phyloP scores from a whole-genome alignment of 2,888 invertebrate species.

The Odontothrips loti region DNA sequence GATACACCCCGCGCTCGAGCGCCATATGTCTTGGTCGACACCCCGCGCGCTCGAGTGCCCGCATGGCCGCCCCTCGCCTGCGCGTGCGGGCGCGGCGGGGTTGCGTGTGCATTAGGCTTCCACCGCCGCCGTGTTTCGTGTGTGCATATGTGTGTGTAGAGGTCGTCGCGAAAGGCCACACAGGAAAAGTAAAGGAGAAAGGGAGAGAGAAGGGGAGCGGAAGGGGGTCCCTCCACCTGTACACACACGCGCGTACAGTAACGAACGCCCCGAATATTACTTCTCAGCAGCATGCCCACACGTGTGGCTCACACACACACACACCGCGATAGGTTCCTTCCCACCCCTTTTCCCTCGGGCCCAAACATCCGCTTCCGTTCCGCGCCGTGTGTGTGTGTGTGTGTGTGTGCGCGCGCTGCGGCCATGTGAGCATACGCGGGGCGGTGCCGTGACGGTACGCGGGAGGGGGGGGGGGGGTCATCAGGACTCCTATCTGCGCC shows the following conservation, averaged over 20 bases:
- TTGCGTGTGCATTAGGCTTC: no score
- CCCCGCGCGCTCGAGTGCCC: no score
- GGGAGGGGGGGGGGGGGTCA: not conserved
- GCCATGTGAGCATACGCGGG: not conserved
- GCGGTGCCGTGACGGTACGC: not conserved
- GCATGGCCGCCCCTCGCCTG: no score
- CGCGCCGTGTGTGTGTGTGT: not conserved
- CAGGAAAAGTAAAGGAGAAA: not conserved
- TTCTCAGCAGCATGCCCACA: not conserved
- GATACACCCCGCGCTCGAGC: no score
- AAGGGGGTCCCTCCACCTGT: not conserved
- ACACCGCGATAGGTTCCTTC: not conserved
- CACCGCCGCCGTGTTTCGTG: no score
- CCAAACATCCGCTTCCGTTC: constrained; percentile 16
- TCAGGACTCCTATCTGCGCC: not conserved
- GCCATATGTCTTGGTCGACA: no score
- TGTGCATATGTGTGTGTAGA: no score
- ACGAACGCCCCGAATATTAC: constrained; percentile 2
- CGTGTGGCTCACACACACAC: not conserved
- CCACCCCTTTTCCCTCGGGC: not conserved
- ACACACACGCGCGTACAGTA: not conserved
- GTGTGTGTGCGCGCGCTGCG: not conserved
- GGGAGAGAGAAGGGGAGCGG: not conserved
- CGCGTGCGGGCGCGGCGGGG: no score
- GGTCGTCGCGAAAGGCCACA: not conserved